Base-by-base conservation (phyloP, 2,113 vertebrate species). In the Paramisgurnus dabryanus region DNA sequence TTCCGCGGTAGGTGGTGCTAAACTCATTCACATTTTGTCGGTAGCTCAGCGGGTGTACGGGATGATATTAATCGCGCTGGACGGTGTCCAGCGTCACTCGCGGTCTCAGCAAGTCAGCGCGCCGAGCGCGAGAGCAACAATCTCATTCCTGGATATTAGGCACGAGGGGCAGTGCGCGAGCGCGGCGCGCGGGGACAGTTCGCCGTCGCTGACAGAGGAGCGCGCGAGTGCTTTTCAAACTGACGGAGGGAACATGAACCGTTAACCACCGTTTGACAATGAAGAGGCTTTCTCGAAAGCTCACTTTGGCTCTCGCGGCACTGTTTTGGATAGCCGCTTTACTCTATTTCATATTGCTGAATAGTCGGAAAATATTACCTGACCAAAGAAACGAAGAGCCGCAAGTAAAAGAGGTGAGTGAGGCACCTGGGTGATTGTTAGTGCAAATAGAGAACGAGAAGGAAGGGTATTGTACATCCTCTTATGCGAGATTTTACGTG, bases 211-310 rank as follows among this genome's bases (percentile, higher is more conserved):
- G 76, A 78, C 39, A 78, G 65, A 27, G 40, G 22, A 45, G 65
- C 50, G 76, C 65, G 64, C 76, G 67, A 39, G 47, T 64, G 78
- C 11, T 71, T 61, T 69, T 60, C 61, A 64, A 79, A 79, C 65
- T 76, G 80, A 34, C 45, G n/a, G 39, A 40, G 5, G 53, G 17
- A 6, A 77, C 41, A 77, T 77, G 80, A 76, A 73, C 13, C 78
- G 47, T 57, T 73, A 66, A 83, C 61, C 67, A 47, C 7, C 45
- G 49, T 57, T 61, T n/a, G 68, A 83, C 78, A 41, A 87, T 87
- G 86, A 87, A 84, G 77, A 86, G 85, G 86, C 40, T 86, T 55
- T 82, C 81, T 73, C 84, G 86, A 49, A 87, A 80, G 79, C 78
- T 86, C 64, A 74, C 76, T 73, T 67, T 84, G 15, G 84, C 81